Percentiles rank a stretch among this genome's conserved stretches.
phyloP scores from a whole-genome alignment of 2,113 vertebrate species.

The Ptyas mucosa region DNA sequence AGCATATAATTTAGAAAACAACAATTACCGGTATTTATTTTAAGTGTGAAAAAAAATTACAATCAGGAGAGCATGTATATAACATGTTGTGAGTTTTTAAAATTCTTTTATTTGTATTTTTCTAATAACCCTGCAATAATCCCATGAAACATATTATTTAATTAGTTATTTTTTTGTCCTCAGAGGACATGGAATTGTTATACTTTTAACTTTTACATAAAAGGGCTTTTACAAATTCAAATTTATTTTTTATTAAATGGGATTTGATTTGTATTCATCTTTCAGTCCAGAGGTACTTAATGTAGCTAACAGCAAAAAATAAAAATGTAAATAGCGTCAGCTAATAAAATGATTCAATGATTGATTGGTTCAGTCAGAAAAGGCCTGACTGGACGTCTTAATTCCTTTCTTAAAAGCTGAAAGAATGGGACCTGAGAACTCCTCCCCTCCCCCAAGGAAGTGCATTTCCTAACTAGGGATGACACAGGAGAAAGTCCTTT shows the following conservation, averaged over 20 bases:
- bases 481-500: neutral
- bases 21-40: neutral
- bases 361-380: neutral
- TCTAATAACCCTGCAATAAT: neutral
- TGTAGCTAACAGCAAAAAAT: neutral
- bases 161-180: neutral
- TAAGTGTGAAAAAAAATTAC: neutral
- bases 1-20: neutral
- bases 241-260: neutral
- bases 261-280: neutral
- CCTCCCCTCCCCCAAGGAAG: neutral
- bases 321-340: neutral
- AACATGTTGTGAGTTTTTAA: neutral
- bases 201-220: neutral
- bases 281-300: neutral
- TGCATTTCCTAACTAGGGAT: neutral
- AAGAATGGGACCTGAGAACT: neutral
- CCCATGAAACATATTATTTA: neutral
- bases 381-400: neutral
- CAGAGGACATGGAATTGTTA: neutral
- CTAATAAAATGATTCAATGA: neutral
- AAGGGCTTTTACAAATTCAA: neutral
- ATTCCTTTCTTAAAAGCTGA: neutral
- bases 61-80: neutral
- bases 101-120: neutral